These are phyloP conservation scores for Microcebus murinus DNA, from an alignment of 2,113 vertebrate species.

Conservation along the genomic window DNA sequence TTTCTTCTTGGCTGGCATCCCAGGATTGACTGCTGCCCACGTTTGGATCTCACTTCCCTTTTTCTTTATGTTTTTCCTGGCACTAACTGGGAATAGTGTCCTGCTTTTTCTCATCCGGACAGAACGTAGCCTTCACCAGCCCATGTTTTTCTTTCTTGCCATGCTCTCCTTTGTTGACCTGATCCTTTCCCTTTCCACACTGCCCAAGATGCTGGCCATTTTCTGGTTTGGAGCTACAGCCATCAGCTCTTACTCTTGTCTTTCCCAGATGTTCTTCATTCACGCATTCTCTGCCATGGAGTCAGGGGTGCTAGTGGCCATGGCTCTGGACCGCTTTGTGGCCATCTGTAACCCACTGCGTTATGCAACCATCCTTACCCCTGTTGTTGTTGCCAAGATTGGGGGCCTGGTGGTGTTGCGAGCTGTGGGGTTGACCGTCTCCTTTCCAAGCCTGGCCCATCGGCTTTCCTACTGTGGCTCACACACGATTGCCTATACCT, in stretches of 20 bases:
- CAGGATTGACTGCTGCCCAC: conserved; percentile 45
- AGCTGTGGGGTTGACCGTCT: conserved; percentile 58
- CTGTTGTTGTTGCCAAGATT: conserved; percentile 38
- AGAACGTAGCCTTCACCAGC: conserved; percentile 45
- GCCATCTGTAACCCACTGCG: conserved; percentile 70
- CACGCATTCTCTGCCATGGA: conserved; percentile 70
- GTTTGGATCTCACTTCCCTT: conserved; percentile 73
- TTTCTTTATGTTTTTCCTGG: conserved; percentile 70
- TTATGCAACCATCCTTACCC: conserved; percentile 61
- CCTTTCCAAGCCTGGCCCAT: conserved; percentile 61
- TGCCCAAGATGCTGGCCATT: conserved; percentile 72
- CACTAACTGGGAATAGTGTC: conserved; percentile 54
- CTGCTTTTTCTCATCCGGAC: conserved; percentile 62
- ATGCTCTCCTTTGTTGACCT: conserved; percentile 71
- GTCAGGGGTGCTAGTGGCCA: conserved; percentile 68
- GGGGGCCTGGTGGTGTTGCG: conserved; percentile 50
- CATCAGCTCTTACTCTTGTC: conserved; percentile 51
- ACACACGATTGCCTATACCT: conserved; percentile 64
- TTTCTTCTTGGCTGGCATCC: conserved; percentile 71
- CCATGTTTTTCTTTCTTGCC: conserved; percentile 72
- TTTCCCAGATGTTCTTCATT: conserved; percentile 74
- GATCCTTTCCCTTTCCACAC: conserved; percentile 61
- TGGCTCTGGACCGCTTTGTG: conserved; percentile 69
- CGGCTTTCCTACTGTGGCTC: conserved; percentile 60
- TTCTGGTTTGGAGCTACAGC: conserved; percentile 66